Evolutionary conservation across 2,888 invertebrate genomes (phyloP).

Genomic region (Doris montereyensis): DNA sequence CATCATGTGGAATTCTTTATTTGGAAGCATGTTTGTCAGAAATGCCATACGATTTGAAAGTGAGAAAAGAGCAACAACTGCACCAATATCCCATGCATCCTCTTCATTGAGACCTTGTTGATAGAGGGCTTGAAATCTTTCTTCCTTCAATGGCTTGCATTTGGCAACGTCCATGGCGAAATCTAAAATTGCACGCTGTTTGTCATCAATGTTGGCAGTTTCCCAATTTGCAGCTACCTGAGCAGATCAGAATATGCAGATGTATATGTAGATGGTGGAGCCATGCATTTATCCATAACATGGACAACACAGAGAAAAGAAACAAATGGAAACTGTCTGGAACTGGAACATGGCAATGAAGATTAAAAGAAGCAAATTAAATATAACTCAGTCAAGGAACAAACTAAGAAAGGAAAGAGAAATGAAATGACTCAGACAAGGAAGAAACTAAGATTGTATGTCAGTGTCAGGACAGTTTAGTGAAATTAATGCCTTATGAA

Average conservation of each 20-base stretch:
- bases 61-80: conserved; percentile 62
- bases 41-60: conserved; percentile 66
- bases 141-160: conserved; percentile 53
- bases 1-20: conserved; percentile 64
- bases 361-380: too few relatives aligned
- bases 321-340: too few relatives aligned
- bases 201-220: conserved; percentile 56
- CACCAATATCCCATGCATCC: conserved; percentile 67
- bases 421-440: too few relatives aligned
- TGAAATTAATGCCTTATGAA: too few relatives aligned
- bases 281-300: too few relatives aligned
- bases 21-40: conserved; percentile 59
- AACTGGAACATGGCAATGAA: too few relatives aligned
- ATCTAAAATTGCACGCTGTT: conserved; percentile 61
- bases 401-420: too few relatives aligned
- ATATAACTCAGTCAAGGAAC: too few relatives aligned
- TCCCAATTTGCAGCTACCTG: conserved; percentile 63
- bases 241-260: neutral
- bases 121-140: conserved; percentile 52
- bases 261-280: neutral
- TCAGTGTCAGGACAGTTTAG: too few relatives aligned
- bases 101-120: conserved; percentile 57
- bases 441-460: too few relatives aligned
- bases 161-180: conserved; percentile 61
- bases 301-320: too few relatives aligned